A percentile compares a stretch with the other conserved stretches of the same genome.
Conservation (phyloP, 23 tunicate species). For the Diplosoma virens region DNA sequence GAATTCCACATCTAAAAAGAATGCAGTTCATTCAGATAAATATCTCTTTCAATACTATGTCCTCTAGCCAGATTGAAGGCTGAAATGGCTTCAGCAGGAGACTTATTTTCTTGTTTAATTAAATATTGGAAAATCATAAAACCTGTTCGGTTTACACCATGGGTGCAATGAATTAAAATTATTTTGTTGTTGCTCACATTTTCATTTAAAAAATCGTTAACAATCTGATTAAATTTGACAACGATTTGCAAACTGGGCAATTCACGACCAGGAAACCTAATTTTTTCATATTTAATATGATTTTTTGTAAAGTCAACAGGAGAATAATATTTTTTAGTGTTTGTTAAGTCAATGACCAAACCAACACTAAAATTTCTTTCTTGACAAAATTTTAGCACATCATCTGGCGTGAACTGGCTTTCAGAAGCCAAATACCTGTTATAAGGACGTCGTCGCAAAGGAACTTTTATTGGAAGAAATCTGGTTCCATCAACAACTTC, state of each 20-base stretch:
- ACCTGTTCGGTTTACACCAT: constrained; percentile 87
- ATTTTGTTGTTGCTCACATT: constrained; percentile 40
- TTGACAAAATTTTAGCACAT: constrained; percentile 16
- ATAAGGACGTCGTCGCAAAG: constrained; percentile 32
- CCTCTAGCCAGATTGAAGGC: constrained; percentile 70
- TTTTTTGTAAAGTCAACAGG: constrained; percentile 41
- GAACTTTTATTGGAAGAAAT: constrained; percentile 75
- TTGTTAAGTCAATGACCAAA: constrained; percentile 59
- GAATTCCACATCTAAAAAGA: no score
- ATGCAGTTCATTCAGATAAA: constrained; percentile 43
- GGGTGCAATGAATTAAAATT: constrained; percentile 84
- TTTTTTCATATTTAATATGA: constrained; percentile 36
- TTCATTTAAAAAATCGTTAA: constrained; percentile 49
- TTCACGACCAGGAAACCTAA: constrained; percentile 60
- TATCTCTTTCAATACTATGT: constrained; percentile 64
- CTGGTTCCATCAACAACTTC: constrained; percentile 30
- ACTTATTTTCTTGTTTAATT: constrained; percentile 41
- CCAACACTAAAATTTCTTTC: constrained; percentile 39
- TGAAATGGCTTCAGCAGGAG: constrained; percentile 51
- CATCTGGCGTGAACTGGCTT: constrained; percentile 25
- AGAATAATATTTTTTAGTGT: constrained; percentile 54
- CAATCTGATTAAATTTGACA: constrained; percentile 23
- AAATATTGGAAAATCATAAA: constrained; percentile 66
- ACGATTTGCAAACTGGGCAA: constrained; percentile 40
- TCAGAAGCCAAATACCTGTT: not conserved